Evolutionary conservation across 2,113 vertebrate genomes (phyloP), one percentile per base, ranked within the genome.

Genomic region (Platichthys stellatus): DNA sequence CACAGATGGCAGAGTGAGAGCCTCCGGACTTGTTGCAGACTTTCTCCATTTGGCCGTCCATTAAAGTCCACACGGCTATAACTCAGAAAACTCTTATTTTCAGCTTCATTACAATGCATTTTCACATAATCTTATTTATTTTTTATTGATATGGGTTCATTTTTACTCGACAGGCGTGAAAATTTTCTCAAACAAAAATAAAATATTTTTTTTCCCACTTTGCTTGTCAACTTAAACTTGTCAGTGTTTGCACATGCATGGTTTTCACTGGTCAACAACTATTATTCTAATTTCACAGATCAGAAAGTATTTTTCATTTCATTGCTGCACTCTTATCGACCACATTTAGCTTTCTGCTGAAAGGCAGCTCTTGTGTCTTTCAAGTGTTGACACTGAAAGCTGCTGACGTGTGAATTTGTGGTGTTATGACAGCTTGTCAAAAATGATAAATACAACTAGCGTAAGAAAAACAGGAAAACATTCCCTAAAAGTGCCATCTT

Each of bases 381-480:
- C 18, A 54, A n/a, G 51, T n/a, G 51, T 54, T 54, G 51, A 54
- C 51, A 54, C 20, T 54, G 51, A 54, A 20, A 54, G 18, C 18
- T n/a, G 20, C 51, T 10, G 51, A 54, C 20, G 20, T 54, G 51
- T 54, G 51, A 51, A 51, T 12, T 20, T 20, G 5, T 54, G n/a
- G 51, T 54, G 51, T 54, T 54, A 54, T 54, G 51, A 54, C 51
- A 54, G 20, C 14, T 2, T 54, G 51, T 54, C 51, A 54, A n/a
- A 54, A 54, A 21, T 54, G 9, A 54, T 54, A 20, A 54, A 54
- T n/a, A 54, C 51, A 54, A 54, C 51, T 77, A 70, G 74, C 56
- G 72, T 74, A 94, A 93, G 93, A 88, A 92, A 89, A 24, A 74
- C 53, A 53, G 24, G 28, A 6, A 20, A 54, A 15, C 18, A n/a